A percentile compares a stretch with the other conserved stretches of the same genome.
Conservation (phyloP, 1,140 invertebrate genomes). For the Diorhabda elongata region DNA sequence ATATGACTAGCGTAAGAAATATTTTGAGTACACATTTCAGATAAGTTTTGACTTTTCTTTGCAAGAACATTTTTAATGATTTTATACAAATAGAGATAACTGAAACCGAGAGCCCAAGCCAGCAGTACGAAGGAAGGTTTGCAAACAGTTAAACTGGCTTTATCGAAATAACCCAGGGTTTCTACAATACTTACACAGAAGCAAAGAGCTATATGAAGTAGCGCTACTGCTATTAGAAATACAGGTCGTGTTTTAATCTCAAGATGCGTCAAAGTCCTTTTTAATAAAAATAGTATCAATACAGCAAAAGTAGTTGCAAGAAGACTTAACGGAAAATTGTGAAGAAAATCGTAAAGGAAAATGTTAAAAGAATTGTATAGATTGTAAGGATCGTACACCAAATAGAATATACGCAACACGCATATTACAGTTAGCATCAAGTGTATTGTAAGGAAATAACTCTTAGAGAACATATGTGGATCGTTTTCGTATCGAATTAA, state of each 20-base stretch:
- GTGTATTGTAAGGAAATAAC: conserved; percentile 81
- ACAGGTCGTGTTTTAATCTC: conserved; percentile 68
- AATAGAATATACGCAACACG: conserved; percentile 74
- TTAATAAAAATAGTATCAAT: conserved; percentile 76
- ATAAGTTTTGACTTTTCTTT: conserved; percentile 63
- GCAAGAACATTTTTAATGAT: conserved; percentile 61
- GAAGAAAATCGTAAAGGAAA: conserved; percentile 74
- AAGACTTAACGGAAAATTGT: conserved; percentile 78
- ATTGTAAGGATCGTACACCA: conserved; percentile 88
- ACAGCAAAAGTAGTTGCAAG: conserved; percentile 80
- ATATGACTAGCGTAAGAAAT: conserved; percentile 78
- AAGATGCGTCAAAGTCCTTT: conserved; percentile 64
- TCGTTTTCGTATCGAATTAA: conserved; percentile 75
- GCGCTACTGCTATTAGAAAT: conserved; percentile 68
- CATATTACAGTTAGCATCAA: conserved; percentile 75
- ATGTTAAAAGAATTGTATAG: conserved; percentile 70
- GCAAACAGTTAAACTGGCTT: conserved; percentile 53
- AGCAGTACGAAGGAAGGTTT: conserved; percentile 77
- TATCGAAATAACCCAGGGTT: conserved; percentile 50
- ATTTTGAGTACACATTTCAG: conserved; percentile 62
- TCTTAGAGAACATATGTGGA: conserved; percentile 72
- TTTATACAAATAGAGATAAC: conserved; percentile 79
- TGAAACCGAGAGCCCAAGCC: conserved; percentile 72
- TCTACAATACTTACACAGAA: conserved; percentile 75
- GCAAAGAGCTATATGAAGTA: conserved; percentile 71